A percentile compares a stretch with the other conserved stretches of the same genome.
Conservation (phyloP, 2,797 vertebrate species). For the Microchirus variegatus region DNA sequence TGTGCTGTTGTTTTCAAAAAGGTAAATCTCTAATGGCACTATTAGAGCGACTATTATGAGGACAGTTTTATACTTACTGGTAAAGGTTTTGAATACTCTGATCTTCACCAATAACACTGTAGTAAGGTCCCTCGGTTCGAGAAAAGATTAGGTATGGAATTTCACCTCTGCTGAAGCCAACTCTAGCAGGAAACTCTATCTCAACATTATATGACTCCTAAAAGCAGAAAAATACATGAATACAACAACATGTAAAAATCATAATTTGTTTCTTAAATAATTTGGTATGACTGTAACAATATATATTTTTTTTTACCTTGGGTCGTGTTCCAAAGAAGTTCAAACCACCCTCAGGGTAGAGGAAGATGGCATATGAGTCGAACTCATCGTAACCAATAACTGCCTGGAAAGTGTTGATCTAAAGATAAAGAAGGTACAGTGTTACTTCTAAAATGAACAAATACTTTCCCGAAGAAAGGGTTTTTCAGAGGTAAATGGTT, state of each 20-base stretch:
- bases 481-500: too few species aligned
- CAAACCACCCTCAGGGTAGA: slow-evolving; percentile 89
- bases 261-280: not conserved
- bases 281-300: not conserved
- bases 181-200: slow-evolving; percentile 91
- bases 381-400: slow-evolving; percentile 88
- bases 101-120: slow-evolving; percentile 88
- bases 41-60: too few species aligned
- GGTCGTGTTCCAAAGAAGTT: slow-evolving; percentile 92
- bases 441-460: too few species aligned
- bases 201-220: slow-evolving; percentile 91
- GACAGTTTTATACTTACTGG: slow-evolving; percentile 79
- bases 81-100: slow-evolving; percentile 88
- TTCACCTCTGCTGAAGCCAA: slow-evolving; percentile 95
- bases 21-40: not conserved
- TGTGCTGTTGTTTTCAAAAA: not conserved
- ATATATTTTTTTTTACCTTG: slow-evolving; percentile 71
- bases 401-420: slow-evolving; percentile 96
- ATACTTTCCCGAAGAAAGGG: too few species aligned
- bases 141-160: slow-evolving; percentile 74
- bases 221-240: not conserved
- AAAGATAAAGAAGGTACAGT: slow-evolving; percentile 29
- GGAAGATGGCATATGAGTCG: slow-evolving; percentile 89
- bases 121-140: slow-evolving; percentile 84
- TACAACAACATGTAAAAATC: too few species aligned